phyloP scores from a whole-genome alignment of 1,140 invertebrate genomes.

The Eriocheir sinensis region DNA sequence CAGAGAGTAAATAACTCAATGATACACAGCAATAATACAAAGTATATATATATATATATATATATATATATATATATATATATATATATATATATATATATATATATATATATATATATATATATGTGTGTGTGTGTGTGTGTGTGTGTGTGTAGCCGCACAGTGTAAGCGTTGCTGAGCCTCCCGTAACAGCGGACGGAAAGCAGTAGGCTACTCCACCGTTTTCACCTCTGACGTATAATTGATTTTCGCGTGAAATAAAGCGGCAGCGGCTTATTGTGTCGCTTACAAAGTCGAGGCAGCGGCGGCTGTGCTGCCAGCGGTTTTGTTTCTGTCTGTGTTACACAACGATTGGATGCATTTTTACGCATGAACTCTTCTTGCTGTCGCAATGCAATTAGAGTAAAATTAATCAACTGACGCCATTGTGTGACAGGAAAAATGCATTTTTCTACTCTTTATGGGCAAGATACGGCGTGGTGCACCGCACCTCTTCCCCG shows the following conservation, averaged over 20 bases:
- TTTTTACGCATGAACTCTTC: constrained; percentile 12
- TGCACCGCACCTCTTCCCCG: neutral
- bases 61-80: no score
- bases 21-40: no score
- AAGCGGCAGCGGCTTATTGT: constrained; percentile 20
- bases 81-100: no score
- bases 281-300: neutral
- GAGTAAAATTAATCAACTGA: constrained; percentile 6
- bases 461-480: neutral
- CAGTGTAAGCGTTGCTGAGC: neutral
- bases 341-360: constrained; percentile 2
- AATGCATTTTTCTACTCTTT: neutral
- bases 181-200: neutral
- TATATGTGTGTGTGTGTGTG: neutral
- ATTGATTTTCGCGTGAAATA: constrained; percentile 25
- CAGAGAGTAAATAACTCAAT: neutral
- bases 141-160: neutral
- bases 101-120: constrained; percentile 27
- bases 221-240: constrained; percentile 22
- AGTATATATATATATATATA: neutral
- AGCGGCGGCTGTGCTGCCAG: neutral
- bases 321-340: neutral
- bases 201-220: neutral
- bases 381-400: neutral
- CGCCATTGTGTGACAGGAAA: constrained; percentile 20